Conservation (phyloP, 1,140 invertebrate species). For the Drosophila hydei region DNA sequence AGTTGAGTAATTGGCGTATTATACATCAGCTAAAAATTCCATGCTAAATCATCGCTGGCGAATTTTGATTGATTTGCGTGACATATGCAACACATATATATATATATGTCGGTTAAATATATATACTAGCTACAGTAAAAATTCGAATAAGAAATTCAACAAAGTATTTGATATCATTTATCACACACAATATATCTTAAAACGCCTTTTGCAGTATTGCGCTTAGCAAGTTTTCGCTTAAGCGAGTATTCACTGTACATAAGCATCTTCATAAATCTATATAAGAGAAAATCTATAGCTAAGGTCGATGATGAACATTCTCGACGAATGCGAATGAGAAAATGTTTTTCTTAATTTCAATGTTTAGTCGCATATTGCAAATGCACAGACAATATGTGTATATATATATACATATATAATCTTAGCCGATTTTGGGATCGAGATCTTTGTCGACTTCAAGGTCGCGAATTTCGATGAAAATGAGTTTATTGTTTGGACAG, state of each 20-base stretch:
- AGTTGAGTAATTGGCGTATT: conserved; percentile 71
- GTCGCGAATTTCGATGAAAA: conserved; percentile 75
- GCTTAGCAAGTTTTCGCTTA: background rate
- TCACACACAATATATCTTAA: background rate
- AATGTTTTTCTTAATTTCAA: conserved; percentile 42
- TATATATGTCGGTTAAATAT: conserved; percentile 6
- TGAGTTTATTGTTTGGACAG: conserved; percentile 78
- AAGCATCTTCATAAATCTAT: conserved; percentile 25
- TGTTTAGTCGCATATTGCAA: conserved; percentile 35
- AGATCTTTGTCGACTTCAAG: conserved; percentile 63
- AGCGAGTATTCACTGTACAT: background rate
- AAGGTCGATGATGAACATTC: conserved; percentile 47
- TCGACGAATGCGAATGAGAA: conserved; percentile 42
- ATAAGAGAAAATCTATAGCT: background rate
- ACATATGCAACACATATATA: conserved; percentile 42
- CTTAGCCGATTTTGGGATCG: conserved; percentile 25
- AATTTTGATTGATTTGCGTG: conserved; percentile 78
- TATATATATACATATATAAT: conserved; percentile 14
- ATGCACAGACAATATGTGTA: conserved; percentile 17
- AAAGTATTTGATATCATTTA: background rate
- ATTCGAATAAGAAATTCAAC: background rate
- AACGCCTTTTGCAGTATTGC: no score
- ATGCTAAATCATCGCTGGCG: conserved; percentile 67
- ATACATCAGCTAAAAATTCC: conserved; percentile 66
- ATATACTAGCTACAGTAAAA: background rate